Base-by-base conservation (phyloP, 2,113 vertebrate genomes). In the Urocitellus parryii region DNA sequence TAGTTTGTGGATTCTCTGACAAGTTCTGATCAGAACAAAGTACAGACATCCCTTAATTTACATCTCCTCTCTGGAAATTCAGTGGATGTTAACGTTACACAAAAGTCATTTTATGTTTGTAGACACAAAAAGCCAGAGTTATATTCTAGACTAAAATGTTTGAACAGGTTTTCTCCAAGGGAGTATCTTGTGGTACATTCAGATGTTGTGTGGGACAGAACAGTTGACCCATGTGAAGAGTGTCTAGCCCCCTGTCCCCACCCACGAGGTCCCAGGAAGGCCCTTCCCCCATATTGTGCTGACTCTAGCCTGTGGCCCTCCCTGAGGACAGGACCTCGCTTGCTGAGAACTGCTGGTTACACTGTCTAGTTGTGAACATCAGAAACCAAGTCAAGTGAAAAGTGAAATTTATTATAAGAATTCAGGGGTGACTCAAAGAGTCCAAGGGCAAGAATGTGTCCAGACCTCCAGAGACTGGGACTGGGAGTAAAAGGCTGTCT, bases 21-120 rank as follows among this genome's bases (percentile, higher is more conserved):
- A 92, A 85, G 13, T 92, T 88, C 48, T 85, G 58, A 93, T 65
- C n/a, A 88, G 80, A 91, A 68, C 78, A 88, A 91, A 80, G 58
- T 80, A 67, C 17, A 86, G 27, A 58, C 17, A 34, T 42, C 37
- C 45, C 74, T 81, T 70, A n/a, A 74, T 61, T 84, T 61, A 37
- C 65, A 18, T 17, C 56, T 34, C 27, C 34, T 92, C 81, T 96
- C 79, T 96, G 51, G 37, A 85, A 81, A 94, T 72, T 89, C 61
- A 51, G 56, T 61, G 27, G 32, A 42, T 45, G 17, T 77, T 96
- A 85, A 82, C 68, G 16, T 72, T 77, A 42, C 32, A 1, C 8
- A 77, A 89, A 94, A 96, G 76, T 72, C 29, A 37, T 70, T 80
- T 78, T 65, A 11, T 94, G 68, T 89, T 90, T 88, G 65, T 67